A percentile compares a stretch with the other conserved stretches of the same genome.
Conservation (phyloP, 2,797 vertebrate species). For the Pangasius sanitwongsei region DNA sequence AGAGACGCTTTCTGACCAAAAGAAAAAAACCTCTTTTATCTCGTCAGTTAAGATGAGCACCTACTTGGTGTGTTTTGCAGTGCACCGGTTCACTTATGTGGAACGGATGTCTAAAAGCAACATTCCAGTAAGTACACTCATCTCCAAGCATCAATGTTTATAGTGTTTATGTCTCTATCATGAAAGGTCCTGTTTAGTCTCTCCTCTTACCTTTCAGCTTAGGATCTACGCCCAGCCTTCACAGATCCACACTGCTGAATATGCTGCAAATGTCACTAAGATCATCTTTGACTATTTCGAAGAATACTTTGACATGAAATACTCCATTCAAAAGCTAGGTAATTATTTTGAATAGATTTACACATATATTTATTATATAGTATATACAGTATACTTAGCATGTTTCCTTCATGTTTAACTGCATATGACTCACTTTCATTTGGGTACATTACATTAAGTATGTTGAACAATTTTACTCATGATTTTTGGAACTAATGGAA, state of each 20-base stretch:
- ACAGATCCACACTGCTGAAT: conserved; percentile 82
- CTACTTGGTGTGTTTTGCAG: conserved; percentile 95
- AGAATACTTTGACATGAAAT: conserved; percentile 85
- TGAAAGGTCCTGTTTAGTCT: neutral
- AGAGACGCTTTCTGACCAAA: conserved; percentile 57
- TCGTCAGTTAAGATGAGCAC: conserved; percentile 95
- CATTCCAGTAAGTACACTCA: conserved; percentile 82
- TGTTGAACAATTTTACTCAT: neutral
- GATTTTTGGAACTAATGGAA: neutral
- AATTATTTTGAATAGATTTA: conserved; percentile 36
- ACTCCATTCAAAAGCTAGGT: conserved; percentile 93
- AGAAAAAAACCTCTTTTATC: conserved; percentile 77
- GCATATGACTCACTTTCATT: neutral
- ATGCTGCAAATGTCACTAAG: conserved; percentile 86
- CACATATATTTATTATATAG: neutral
- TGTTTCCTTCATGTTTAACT: neutral
- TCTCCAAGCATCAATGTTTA: conserved; percentile 24
- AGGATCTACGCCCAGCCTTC: conserved; percentile 86
- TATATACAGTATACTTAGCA: neutral
- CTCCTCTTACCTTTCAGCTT: conserved; percentile 72
- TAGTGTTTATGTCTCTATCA: neutral
- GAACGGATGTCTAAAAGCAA: conserved; percentile 69
- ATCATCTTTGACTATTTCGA: conserved; percentile 89
- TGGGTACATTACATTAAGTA: neutral
- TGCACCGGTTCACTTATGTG: conserved; percentile 80